phyloP scores from a whole-genome alignment of 2,888 invertebrate genomes.

The Busseola fusca region DNA sequence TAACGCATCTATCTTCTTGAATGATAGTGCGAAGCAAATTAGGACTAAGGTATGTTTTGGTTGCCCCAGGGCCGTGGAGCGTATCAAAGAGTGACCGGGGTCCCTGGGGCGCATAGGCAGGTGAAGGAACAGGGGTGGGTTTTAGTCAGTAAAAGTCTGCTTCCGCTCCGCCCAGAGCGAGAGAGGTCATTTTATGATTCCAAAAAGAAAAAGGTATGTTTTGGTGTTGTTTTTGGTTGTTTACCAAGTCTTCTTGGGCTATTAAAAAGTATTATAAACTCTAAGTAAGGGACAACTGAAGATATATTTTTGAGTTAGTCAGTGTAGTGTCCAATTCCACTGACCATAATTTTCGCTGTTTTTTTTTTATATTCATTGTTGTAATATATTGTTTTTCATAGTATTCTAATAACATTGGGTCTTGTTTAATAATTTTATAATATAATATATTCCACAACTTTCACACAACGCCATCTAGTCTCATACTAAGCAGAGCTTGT shows the following conservation, averaged over 20 bases:
- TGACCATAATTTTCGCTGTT: no score
- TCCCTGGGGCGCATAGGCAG: no score
- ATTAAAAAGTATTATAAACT: neutral
- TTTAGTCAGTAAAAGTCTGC: no score
- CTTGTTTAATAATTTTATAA: no score
- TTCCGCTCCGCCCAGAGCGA: no score
- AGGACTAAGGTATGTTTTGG: constrained; percentile 94
- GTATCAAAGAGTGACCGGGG: no score
- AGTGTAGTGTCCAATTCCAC: neutral
- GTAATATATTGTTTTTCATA: neutral
- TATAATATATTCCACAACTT: no score
- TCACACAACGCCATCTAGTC: no score
- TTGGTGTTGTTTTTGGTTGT: neutral
- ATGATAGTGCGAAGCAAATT: constrained; percentile 97
- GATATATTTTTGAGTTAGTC: neutral
- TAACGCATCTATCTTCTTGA: constrained; percentile 98
- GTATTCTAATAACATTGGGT: neutral
- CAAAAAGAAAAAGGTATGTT: constrained; percentile 94
- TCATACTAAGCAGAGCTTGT: no score
- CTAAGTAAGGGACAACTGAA: neutral
- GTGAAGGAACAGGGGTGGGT: no score
- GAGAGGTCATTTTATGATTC: no score
- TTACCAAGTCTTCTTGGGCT: neutral
- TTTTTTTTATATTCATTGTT: neutral
- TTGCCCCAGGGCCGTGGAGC: no score